These are phyloP conservation scores for Toxostoma redivivum DNA, from an alignment of 2,113 vertebrate species.

Conservation along the genomic window DNA sequence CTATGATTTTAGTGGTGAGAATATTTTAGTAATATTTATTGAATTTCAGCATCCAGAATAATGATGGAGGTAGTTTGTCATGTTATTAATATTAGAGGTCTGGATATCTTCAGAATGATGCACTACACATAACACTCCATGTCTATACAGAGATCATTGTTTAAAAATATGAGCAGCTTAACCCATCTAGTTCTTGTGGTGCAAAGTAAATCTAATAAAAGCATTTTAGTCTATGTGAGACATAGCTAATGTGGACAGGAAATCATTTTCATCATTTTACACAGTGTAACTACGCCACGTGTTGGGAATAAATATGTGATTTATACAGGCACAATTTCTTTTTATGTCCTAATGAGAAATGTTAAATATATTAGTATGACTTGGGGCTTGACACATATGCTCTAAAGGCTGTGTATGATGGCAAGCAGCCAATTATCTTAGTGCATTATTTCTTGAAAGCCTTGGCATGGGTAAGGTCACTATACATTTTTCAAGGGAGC, in stretches of 20 bases:
- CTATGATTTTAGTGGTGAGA: conserved; percentile 22
- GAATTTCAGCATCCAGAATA: neutral
- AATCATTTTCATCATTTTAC: conserved; percentile 28
- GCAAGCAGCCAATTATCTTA: conserved; percentile 38
- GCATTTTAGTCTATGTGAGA: conserved; percentile 7
- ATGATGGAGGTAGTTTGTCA: conserved; percentile 12
- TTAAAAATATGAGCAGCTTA: conserved; percentile 41
- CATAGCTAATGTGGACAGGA: conserved; percentile 21
- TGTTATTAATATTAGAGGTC: neutral
- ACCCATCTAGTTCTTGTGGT: neutral
- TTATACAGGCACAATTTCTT: conserved; percentile 35
- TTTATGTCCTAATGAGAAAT: conserved; percentile 39
- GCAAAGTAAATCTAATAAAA: conserved; percentile 44
- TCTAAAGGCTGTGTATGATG: neutral
- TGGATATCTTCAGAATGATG: neutral
- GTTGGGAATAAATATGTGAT: conserved; percentile 29
- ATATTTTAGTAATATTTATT: conserved; percentile 39
- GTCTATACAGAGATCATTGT: neutral
- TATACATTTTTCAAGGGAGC: neutral
- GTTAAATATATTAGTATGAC: conserved; percentile 45
- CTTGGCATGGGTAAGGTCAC: neutral
- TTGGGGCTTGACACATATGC: neutral
- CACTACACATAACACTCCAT: neutral
- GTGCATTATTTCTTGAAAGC: conserved; percentile 43
- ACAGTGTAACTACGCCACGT: neutral